phyloP scores from a whole-genome alignment of 1,140 invertebrate genomes.

The Hycleus cichorii region DNA sequence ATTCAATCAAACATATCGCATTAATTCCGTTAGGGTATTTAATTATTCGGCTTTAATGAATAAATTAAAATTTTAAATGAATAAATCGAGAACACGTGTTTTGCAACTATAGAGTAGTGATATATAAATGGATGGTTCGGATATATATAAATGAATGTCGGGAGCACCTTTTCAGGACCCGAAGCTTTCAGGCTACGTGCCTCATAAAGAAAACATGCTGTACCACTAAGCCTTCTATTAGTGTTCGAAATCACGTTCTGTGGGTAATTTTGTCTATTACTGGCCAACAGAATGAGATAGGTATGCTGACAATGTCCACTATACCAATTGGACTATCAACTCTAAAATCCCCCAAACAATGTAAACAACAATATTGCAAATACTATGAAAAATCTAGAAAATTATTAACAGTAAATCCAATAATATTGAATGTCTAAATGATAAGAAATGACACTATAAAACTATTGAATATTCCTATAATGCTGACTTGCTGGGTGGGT shows the following conservation, averaged over 20 bases:
- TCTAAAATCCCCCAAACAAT: not conserved
- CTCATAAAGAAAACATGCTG: slow-evolving; percentile 40
- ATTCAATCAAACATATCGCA: too few relatives aligned
- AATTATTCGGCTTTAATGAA: not conserved
- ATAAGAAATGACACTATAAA: not conserved
- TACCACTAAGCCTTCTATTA: slow-evolving; percentile 36
- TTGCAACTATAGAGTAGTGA: not conserved
- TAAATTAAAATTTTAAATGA: slow-evolving; percentile 9
- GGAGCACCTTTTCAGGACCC: slow-evolving; percentile 24
- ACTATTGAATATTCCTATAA: not conserved
- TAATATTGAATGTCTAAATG: not conserved
- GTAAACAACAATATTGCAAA: not conserved
- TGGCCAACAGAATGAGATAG: slow-evolving; percentile 4
- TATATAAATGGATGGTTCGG: too few relatives aligned
- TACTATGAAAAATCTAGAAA: not conserved
- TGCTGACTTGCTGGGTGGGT: slow-evolving; percentile 3
- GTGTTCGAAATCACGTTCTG: slow-evolving; percentile 35
- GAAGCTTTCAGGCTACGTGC: slow-evolving; percentile 30
- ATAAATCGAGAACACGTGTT: slow-evolving; percentile 5
- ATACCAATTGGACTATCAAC: slow-evolving; percentile 6
- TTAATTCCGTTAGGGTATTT: not conserved
- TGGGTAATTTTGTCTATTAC: slow-evolving; percentile 34
- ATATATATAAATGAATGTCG: slow-evolving; percentile 6
- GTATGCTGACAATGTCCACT: slow-evolving; percentile 4
- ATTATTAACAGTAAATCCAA: not conserved